Evolutionary conservation across 2,888 invertebrate species (phyloP).

Genomic region (Caenorhabditis sp.): DNA sequence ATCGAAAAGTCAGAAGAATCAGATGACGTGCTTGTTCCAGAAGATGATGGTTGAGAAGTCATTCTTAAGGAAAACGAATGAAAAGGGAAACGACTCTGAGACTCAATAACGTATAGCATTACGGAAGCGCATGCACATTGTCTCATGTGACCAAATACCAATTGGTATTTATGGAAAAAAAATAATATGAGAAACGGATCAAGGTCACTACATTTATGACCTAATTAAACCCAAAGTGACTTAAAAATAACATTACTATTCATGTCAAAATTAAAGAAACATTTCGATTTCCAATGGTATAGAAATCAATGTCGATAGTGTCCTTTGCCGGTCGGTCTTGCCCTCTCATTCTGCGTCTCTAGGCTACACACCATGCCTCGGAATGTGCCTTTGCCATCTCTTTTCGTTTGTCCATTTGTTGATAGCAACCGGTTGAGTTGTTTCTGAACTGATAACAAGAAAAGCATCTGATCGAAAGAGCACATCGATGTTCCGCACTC

Average conservation of each 20-base stretch:
- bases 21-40: background rate
- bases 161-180: too few species aligned
- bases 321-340: background rate
- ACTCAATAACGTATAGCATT: background rate
- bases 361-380: background rate
- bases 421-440: too few species aligned
- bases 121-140: background rate
- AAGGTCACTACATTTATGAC: too few species aligned
- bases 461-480: too few species aligned
- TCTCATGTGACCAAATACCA: too few species aligned
- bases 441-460: background rate
- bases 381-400: constrained; percentile 5
- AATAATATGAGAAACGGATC: too few species aligned
- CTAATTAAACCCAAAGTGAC: too few species aligned
- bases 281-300: background rate
- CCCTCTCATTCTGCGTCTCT: constrained; percentile 1
- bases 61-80: background rate
- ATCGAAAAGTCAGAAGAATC: background rate
- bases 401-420: background rate
- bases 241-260: too few species aligned
- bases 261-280: background rate
- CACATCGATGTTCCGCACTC: too few species aligned
- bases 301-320: background rate
- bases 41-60: background rate
- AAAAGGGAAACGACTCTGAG: background rate